Base-by-base conservation (phyloP, 2,113 vertebrate species). In the Cyrtonyx montezumae region DNA sequence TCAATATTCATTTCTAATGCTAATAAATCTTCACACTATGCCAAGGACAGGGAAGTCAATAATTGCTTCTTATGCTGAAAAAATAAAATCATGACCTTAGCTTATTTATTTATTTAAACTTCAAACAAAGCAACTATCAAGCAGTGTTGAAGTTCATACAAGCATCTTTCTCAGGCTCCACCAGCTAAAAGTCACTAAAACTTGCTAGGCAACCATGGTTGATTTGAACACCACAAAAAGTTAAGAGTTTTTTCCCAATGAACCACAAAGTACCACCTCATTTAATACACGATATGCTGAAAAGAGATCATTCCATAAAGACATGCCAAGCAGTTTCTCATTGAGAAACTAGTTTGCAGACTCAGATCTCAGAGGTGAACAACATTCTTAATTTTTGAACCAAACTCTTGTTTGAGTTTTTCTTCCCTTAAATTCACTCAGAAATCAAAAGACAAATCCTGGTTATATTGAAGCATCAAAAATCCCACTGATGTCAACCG, bases 1-100 rank as follows among this genome's bases (percentile, higher is more conserved):
- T 96, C 93, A 93, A 96, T 96, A 94, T 92, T 84, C 70, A 83
- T 94, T 92, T 93, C 68, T 85, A 80, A 89, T 89, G 37, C 34
- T 85, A 89, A 91, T 92, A 92, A 95, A 95, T 95, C 91, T 84
- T 89, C 93, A 78, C 25, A 69, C 63, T 83, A 42, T 42, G 20
- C 37, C 91, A 95, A 85, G 53, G 93, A 91, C 84, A 97, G 25
- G 26, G 11, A 20, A 85, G 73, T 95, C 95, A 87, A 94, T 96
- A 94, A 89, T 56, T 66, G 7, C 26, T 75, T 90, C 58, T 87
- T 63, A 77, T 34, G 34, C 17, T 25, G 43, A 28, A 63, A 63
- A 63, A 63, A 63, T 40, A 63, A 63, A 63, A 63, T 18, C 28
- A 40, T 17, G 9, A 28, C 36, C 36, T 40, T 37, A 14, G 22